Evolutionary conservation across 2,888 invertebrate species (phyloP).

Genomic region (Leuctra nigra): DNA sequence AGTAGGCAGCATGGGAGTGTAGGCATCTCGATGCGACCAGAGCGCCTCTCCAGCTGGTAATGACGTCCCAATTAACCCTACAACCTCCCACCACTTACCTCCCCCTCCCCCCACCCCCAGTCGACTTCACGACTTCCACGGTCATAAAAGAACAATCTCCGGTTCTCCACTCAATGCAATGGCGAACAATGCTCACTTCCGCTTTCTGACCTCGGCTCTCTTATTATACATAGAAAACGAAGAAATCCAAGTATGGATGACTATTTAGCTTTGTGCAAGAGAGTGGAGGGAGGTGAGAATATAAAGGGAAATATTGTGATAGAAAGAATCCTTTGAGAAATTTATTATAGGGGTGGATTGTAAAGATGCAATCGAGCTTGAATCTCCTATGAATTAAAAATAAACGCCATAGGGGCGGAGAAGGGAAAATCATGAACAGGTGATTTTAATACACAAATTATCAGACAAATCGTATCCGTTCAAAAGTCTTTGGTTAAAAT

Average conservation of each 20-base stretch:
- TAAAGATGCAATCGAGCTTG: neutral
- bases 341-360: slow-evolving; percentile 15
- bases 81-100: slow-evolving; percentile 15
- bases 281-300: slow-evolving; percentile 10
- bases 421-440: no score
- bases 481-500: neutral
- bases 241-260: neutral
- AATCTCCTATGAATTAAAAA: no score
- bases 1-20: no score
- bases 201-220: slow-evolving; percentile 19
- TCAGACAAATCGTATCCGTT: neutral
- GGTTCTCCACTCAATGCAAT: slow-evolving; percentile 9
- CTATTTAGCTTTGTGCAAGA: slow-evolving; percentile 10
- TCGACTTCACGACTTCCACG: slow-evolving; percentile 1
- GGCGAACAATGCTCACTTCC: slow-evolving; percentile 20
- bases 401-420: no score
- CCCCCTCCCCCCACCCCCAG: slow-evolving; percentile 4
- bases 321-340: slow-evolving; percentile 5
- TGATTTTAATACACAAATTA: no score
- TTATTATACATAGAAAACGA: neutral
- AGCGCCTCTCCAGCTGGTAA: slow-evolving; percentile 2
- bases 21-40: neutral
- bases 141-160: slow-evolving; percentile 17
- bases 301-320: slow-evolving; percentile 18
- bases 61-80: slow-evolving; percentile 11